Percentiles rank a stretch among this genome's conserved stretches.
These are phyloP conservation scores for Tineola bisselliella DNA, from an alignment of 2,888 invertebrate genomes.

Conservation along the genomic window DNA sequence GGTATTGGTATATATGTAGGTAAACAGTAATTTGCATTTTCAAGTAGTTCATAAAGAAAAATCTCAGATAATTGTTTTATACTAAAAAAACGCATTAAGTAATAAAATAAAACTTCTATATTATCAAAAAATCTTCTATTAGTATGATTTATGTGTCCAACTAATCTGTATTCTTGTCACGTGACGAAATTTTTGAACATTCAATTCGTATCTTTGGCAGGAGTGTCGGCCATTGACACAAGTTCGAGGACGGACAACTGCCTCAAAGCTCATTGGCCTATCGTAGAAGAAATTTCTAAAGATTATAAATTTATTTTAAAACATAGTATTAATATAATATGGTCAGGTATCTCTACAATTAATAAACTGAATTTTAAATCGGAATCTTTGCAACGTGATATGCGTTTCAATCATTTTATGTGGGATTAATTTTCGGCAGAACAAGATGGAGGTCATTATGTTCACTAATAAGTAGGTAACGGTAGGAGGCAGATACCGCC, in stretches of 20 bases:
- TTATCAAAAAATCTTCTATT: neutral
- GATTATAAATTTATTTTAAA: too few species aligned
- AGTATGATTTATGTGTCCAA: neutral
- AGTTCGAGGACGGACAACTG: neutral
- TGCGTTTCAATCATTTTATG: too few species aligned
- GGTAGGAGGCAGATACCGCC: neutral
- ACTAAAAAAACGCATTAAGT: neutral
- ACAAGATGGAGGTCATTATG: constrained; percentile 7
- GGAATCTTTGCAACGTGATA: too few species aligned
- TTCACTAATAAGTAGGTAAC: neutral
- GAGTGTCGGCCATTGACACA: neutral
- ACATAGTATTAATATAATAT: too few species aligned
- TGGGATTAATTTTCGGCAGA: neutral
- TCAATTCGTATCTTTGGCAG: neutral
- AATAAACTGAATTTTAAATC: too few species aligned
- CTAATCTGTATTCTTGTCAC: neutral
- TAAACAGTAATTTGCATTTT: too few species aligned
- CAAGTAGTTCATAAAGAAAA: neutral
- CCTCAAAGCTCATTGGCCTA: neutral
- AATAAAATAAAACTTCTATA: neutral
- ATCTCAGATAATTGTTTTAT: neutral
- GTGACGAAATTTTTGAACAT: neutral
- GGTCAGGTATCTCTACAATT: too few species aligned
- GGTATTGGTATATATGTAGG: too few species aligned
- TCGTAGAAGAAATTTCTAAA: too few species aligned